These are phyloP conservation scores for Pyrrhosoma nymphula DNA, from an alignment of 2,888 invertebrate species.

Conservation along the genomic window DNA sequence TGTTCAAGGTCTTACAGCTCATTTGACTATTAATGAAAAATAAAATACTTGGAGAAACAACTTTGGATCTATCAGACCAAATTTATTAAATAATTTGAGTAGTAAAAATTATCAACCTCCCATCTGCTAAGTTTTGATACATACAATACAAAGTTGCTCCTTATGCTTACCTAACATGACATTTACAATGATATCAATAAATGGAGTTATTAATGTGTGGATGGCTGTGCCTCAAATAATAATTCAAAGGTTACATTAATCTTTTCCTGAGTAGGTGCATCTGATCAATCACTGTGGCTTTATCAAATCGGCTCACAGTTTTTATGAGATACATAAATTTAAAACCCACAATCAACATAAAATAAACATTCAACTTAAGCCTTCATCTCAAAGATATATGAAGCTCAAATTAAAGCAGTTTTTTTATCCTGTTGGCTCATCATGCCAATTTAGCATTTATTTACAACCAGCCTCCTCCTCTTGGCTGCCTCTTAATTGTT, in stretches of 20 bases:
- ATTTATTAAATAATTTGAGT: constrained; percentile 55
- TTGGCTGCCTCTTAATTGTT: constrained; percentile 81
- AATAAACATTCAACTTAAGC: not conserved
- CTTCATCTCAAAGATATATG: not conserved
- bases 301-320: not conserved
- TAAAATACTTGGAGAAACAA: not conserved
- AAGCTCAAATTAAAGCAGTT: not conserved
- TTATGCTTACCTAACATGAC: constrained; percentile 2
- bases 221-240: not conserved
- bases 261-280: not conserved
- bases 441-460: not conserved
- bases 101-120: constrained; percentile 18
- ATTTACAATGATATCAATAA: constrained; percentile 11
- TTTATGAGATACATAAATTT: not conserved
- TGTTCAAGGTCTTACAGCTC: too few species aligned
- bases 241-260: not conserved
- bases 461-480: constrained; percentile 83
- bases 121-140: not conserved
- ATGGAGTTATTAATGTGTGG: not conserved
- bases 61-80: constrained; percentile 31
- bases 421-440: not conserved
- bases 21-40: not conserved
- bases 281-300: not conserved
- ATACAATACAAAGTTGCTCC: not conserved
- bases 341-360: constrained; percentile 1